A percentile compares a stretch with the other conserved stretches of the same genome.
Conservation (phyloP, 1,140 invertebrate species). For the Leptinotarsa lineolata region DNA sequence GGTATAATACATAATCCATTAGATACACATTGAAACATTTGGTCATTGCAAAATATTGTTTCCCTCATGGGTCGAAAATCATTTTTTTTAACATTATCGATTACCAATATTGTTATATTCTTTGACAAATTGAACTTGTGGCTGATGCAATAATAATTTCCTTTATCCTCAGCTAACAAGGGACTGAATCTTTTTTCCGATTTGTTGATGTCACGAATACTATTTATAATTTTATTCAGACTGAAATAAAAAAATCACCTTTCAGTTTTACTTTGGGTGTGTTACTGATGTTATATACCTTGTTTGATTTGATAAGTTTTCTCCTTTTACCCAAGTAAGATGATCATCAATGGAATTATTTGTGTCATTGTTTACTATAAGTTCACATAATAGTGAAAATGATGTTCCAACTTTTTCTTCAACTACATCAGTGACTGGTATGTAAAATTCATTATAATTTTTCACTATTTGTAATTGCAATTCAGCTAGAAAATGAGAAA, state of each 20-base stretch:
- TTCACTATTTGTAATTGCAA: conserved; percentile 47
- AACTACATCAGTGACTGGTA: conserved; percentile 40
- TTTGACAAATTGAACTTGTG: conserved; percentile 48
- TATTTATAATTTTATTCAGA: conserved; percentile 20
- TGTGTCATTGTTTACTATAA: conserved; percentile 40
- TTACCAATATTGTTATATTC: conserved; percentile 42
- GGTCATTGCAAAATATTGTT: conserved; percentile 44
- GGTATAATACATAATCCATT: conserved; percentile 63
- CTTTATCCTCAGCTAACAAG: conserved; percentile 44
- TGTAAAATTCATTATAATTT: conserved; percentile 42
- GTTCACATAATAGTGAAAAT: conserved; percentile 49
- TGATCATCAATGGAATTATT: conserved; percentile 43
- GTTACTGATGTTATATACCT: conserved; percentile 21
- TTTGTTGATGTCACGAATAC: conserved; percentile 42
- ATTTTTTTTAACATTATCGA: conserved; percentile 35
- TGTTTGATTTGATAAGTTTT: conserved; percentile 28
- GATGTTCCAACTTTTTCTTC: conserved; percentile 49
- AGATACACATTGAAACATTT: conserved; percentile 51
- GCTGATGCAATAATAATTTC: conserved; percentile 51
- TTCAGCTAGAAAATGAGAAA: conserved; percentile 35
- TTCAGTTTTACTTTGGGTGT: background rate
- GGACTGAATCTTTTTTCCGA: conserved; percentile 48
- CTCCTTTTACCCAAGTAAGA: conserved; percentile 43
- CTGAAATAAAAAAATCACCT: conserved; percentile 18
- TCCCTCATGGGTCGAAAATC: conserved; percentile 36